Evolutionary conservation across 2,888 invertebrate genomes (phyloP).

Genomic region (Lamproptera curius): DNA sequence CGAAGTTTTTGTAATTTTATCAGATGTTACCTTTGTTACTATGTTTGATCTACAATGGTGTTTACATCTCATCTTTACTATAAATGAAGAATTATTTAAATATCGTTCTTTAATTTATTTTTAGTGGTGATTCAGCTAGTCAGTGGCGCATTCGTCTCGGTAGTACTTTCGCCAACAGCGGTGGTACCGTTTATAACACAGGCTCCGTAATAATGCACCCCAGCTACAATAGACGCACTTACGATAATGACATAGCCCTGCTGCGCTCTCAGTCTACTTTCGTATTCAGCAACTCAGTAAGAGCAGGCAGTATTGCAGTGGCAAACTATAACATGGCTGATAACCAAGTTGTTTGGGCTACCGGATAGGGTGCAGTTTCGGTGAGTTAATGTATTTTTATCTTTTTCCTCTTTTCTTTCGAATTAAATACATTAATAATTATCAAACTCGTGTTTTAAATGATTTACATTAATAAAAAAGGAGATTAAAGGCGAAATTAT

Average conservation of each 20-base stretch:
- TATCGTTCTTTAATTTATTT: slow-evolving; percentile 5
- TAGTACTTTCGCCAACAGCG: slow-evolving; percentile 30
- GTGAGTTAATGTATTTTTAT: slow-evolving; percentile 32
- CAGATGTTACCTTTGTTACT: too few relatives aligned
- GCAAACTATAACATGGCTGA: slow-evolving; percentile 42
- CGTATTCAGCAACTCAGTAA: slow-evolving; percentile 26
- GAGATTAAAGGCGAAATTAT: neutral
- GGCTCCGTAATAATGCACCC: slow-evolving; percentile 29
- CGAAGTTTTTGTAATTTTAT: too few relatives aligned
- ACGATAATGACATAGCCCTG: slow-evolving; percentile 41
- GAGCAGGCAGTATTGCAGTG: slow-evolving; percentile 38
- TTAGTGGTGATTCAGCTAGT: slow-evolving; percentile 16
- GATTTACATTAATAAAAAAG: neutral
- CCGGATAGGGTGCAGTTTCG: slow-evolving; percentile 45
- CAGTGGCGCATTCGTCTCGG: slow-evolving; percentile 39
- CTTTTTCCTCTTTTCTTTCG: neutral
- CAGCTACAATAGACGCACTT: slow-evolving; percentile 25
- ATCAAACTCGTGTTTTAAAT: neutral
- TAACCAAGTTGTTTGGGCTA: slow-evolving; percentile 43
- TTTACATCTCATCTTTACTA: too few relatives aligned
- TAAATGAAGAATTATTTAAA: too few relatives aligned
- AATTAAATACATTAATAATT: neutral
- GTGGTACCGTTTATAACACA: slow-evolving; percentile 27
- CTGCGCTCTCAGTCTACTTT: slow-evolving; percentile 29
- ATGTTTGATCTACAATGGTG: too few relatives aligned